Conservation (phyloP, 1,140 invertebrate species). For the Halesus radiatus region DNA sequence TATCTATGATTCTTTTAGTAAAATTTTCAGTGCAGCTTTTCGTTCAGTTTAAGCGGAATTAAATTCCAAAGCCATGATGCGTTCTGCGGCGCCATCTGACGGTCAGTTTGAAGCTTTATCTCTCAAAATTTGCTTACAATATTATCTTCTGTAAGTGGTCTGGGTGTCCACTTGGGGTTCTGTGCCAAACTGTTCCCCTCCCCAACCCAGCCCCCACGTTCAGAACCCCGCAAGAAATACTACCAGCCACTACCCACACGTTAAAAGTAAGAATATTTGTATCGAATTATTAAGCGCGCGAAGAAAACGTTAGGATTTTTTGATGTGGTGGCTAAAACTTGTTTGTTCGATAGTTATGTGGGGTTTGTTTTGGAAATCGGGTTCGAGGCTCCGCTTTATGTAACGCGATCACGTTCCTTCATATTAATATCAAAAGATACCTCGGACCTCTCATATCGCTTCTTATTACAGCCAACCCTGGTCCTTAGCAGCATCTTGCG, state of each 20-base stretch:
- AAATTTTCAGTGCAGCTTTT: too few relatives aligned
- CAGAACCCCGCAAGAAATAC: neutral
- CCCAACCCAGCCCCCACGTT: neutral
- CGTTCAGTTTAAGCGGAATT: neutral
- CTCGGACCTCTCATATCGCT: conserved; percentile 54
- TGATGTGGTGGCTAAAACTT: neutral
- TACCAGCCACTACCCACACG: neutral
- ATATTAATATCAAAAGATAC: conserved; percentile 56
- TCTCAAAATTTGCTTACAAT: conserved; percentile 58
- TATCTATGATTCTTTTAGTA: too few relatives aligned
- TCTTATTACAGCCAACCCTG: conserved; percentile 52
- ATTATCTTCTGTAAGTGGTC: conserved; percentile 49
- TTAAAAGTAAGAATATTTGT: neutral
- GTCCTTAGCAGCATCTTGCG: conserved; percentile 43
- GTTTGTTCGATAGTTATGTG: neutral
- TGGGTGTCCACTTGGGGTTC: conserved; percentile 37
- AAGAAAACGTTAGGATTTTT: neutral
- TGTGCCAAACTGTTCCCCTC: neutral
- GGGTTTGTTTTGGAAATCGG: neutral
- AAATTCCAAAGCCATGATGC: conserved; percentile 42
- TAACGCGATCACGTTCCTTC: conserved; percentile 52
- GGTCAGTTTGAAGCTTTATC: conserved; percentile 53
- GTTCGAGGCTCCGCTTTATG: conserved; percentile 19
- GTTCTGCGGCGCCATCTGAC: conserved; percentile 46
- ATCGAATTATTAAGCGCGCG: neutral